Percentiles rank a stretch among this genome's conserved stretches.
These are phyloP conservation scores for Leptosomus discolor DNA, from an alignment of 2,113 vertebrate genomes.

Conservation along the genomic window DNA sequence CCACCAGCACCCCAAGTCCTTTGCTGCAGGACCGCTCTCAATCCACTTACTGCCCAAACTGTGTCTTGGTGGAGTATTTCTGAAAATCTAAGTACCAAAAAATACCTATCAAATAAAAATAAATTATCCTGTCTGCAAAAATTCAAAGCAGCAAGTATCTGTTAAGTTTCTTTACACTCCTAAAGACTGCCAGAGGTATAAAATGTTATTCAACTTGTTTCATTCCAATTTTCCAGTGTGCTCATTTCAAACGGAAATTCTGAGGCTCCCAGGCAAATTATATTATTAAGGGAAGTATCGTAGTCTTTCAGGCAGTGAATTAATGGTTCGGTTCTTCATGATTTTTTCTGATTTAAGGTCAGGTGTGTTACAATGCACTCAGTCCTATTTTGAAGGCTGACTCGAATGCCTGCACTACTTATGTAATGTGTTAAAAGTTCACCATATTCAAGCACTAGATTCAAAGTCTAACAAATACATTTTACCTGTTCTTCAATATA, in stretches of 20 bases:
- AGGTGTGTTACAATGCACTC: neutral
- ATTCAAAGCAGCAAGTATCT: neutral
- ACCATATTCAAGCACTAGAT: neutral
- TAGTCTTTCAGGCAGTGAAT: neutral
- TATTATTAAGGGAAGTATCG: neutral
- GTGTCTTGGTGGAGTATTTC: neutral
- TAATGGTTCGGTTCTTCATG: neutral
- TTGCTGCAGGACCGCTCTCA: neutral
- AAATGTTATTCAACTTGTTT: neutral
- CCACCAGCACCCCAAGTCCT: too few species aligned
- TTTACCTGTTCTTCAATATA: neutral
- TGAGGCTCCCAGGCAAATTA: neutral
- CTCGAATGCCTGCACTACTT: neutral
- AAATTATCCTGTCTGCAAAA: neutral
- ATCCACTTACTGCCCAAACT: too few species aligned
- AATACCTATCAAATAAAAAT: neutral
- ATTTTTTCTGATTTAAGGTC: neutral
- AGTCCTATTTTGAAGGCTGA: neutral
- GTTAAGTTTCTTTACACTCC: neutral
- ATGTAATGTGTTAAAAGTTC: neutral
- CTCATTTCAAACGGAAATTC: neutral
- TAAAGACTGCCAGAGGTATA: neutral
- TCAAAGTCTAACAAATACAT: neutral
- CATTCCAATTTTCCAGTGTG: neutral
- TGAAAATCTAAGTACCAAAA: neutral